Base-by-base conservation (phyloP, 1,140 invertebrate genomes). In the Platorchestia sp. region DNA sequence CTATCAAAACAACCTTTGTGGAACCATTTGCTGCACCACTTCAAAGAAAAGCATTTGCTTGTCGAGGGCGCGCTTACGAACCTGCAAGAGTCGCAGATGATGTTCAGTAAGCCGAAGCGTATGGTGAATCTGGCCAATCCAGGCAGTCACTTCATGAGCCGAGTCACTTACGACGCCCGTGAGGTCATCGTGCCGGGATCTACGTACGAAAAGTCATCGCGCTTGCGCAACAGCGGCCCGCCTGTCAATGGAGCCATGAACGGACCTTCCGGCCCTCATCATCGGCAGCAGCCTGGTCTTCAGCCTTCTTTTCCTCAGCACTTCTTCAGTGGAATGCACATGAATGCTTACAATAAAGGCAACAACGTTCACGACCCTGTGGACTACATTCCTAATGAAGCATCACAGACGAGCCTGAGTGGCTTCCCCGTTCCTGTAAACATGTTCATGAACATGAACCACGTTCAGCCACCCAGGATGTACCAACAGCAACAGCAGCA, bases 41-140 rank as follows among this genome's bases (percentile, higher is more conserved):
- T 99, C 97, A 99, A 99, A 97, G 99, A 99, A 97, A 99, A 99
- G 96, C 99, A 99, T 97, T 99, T 99, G 51, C 97, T 99, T 5
- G 99, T 99, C 0, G 99, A 99, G 97, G 99, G 99, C 0, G 99
- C 99, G 0, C 97, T 99, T 22, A 99, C 99, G 96, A 99, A 99
- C 97, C 97, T 99, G 1, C 99, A 99, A 97, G 99, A 99, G 97
- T 99, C 99, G 0, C 98, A 99, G 97, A 99, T 99, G 91, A 99
- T 99, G 97, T 99, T 99, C 97, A 98, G 99, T 19, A 99, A 99
- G 97, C 99, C 99, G 16, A 99, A 99, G 97, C 99, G 99, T 97
- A 97, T 99, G 47, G 98, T 99, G 0, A 99, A 99, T 97, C 98
- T 98, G 0, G 98, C 98, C 45, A 99, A 99, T 97, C 99, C 99